phyloP scores from a whole-genome alignment of 2,888 invertebrate genomes.

The Chymomyza fuscimana region DNA sequence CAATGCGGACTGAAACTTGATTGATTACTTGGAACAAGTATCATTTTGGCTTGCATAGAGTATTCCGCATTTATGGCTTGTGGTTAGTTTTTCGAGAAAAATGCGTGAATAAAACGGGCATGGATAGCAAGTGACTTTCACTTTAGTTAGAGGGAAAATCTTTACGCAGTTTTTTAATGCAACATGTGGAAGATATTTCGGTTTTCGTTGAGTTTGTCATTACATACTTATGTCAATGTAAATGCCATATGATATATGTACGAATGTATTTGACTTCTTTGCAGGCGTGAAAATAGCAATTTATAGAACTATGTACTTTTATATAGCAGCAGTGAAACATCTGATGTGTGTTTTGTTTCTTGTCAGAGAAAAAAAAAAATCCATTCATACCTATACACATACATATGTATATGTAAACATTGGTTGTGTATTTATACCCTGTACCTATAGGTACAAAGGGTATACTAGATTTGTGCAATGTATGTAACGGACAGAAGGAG shows the following conservation, averaged over 20 bases:
- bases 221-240: not conserved
- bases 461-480: too few species aligned
- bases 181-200: slow-evolving; percentile 27
- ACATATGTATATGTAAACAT: not conserved
- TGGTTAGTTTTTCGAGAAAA: not conserved
- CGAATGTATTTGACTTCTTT: slow-evolving; percentile 5
- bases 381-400: too few species aligned
- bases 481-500: too few species aligned
- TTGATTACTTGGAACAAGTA: slow-evolving; percentile 52
- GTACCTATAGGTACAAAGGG: too few species aligned
- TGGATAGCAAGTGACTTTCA: slow-evolving; percentile 53
- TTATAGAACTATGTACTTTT: not conserved
- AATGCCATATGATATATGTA: slow-evolving; percentile 21
- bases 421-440: too few species aligned
- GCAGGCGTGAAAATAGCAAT: not conserved
- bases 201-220: not conserved
- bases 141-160: slow-evolving; percentile 52
- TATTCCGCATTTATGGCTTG: slow-evolving; percentile 60
- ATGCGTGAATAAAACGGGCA: not conserved
- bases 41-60: slow-evolving; percentile 63
- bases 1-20: slow-evolving; percentile 31
- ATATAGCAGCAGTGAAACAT: not conserved
- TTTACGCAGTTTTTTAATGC: slow-evolving; percentile 55
- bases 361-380: too few species aligned
- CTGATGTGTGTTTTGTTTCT: not conserved